Percentiles rank a stretch among this genome's conserved stretches.
Conservation (phyloP, 2,888 invertebrate genomes). For the Pyrgus malvae region DNA sequence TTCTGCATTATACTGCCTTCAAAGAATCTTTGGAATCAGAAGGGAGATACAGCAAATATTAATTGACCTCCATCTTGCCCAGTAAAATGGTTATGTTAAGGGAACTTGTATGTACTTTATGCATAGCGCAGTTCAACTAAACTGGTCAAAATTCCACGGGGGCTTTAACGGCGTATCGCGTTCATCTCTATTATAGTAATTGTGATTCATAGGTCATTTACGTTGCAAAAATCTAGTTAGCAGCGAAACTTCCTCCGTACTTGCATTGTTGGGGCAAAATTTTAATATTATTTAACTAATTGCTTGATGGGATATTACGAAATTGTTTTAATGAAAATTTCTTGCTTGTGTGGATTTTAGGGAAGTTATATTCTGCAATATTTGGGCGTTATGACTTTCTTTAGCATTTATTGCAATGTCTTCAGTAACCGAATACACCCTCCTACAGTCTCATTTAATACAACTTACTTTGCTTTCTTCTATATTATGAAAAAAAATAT, state of each 20-base stretch:
- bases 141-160: constrained; percentile 18
- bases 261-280: constrained; percentile 28
- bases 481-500: too few species aligned
- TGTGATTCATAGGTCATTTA: constrained; percentile 41
- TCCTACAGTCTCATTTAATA: constrained; percentile 31
- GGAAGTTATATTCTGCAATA: background rate
- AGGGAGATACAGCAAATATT: constrained; percentile 28
- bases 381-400: too few species aligned
- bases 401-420: background rate
- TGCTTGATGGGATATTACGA: constrained; percentile 19
- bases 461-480: too few species aligned
- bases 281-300: constrained; percentile 30
- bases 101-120: constrained; percentile 11
- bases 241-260: constrained; percentile 21
- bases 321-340: constrained; percentile 30
- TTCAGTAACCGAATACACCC: constrained; percentile 13
- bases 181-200: constrained; percentile 40
- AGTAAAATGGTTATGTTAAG: constrained; percentile 5
- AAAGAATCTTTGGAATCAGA: constrained; percentile 35
- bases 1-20: constrained; percentile 31
- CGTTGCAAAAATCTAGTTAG: constrained; percentile 38
- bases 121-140: constrained; percentile 18
- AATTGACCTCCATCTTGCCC: constrained; percentile 12
- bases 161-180: constrained; percentile 12
- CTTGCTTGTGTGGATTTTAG: constrained; percentile 10